These are phyloP conservation scores for Zingel zingel DNA, from an alignment of 2,113 vertebrate species.

Conservation along the genomic window DNA sequence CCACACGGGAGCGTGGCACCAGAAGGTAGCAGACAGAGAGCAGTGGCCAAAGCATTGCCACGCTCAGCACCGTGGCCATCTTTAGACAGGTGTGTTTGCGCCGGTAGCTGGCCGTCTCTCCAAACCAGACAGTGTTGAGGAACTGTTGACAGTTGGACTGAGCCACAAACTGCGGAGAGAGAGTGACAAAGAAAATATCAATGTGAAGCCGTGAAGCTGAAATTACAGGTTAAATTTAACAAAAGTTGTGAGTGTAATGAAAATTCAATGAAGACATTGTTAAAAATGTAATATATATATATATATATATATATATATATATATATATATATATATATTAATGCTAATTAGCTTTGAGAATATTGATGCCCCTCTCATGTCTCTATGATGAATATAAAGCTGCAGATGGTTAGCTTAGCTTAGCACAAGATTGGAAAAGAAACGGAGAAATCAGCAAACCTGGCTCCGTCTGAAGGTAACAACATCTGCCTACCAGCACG, in stretches of 20 bases:
- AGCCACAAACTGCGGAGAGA: conserved; percentile 91
- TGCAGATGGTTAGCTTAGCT: neutral
- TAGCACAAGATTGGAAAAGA: neutral
- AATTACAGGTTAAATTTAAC: neutral
- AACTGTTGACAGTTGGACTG: conserved; percentile 99
- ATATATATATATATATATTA: too few species aligned
- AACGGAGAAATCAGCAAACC: neutral
- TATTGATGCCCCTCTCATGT: neutral
- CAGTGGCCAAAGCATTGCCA: conserved; percentile 95
- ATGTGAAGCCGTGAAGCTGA: neutral
- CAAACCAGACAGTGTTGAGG: conserved; percentile 99
- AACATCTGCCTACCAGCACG: neutral
- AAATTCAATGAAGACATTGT: too few species aligned
- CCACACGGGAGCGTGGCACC: conserved; percentile 94
- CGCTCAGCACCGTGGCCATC: conserved; percentile 93
- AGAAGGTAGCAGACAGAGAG: conserved; percentile 96
- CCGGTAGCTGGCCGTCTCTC: conserved; percentile 97
- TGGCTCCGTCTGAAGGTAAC: neutral
- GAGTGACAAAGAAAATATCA: neutral
- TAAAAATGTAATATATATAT: too few species aligned
- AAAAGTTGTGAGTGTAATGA: too few species aligned
- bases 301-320: too few species aligned
- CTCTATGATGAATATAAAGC: neutral
- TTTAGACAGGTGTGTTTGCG: conserved; percentile 97
- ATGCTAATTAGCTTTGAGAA: neutral